Conservation (phyloP, 2,797 vertebrate genomes). For the Notolepis coatsorum region DNA sequence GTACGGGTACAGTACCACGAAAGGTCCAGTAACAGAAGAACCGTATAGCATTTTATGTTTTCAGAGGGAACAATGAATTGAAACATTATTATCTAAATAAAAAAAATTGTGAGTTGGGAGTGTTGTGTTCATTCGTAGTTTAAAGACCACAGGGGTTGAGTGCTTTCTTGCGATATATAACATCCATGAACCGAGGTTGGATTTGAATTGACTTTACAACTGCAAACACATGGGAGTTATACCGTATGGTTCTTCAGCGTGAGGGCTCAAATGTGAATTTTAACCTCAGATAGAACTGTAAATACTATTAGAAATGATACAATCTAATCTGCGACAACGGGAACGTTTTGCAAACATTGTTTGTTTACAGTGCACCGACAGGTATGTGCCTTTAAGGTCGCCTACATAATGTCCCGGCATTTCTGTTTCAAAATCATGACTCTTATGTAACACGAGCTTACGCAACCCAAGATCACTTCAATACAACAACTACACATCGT, state of each 20-base stretch:
- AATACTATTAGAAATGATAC: constrained; percentile 2
- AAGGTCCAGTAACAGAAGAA: too few relatives aligned
- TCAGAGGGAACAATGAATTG: background rate
- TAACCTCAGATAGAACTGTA: background rate
- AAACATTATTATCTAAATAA: too few relatives aligned
- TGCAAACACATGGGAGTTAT: too few relatives aligned
- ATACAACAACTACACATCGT: constrained; percentile 53
- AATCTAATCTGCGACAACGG: constrained; percentile 11
- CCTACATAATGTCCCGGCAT: background rate
- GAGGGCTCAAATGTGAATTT: background rate
- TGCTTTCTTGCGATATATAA: too few relatives aligned
- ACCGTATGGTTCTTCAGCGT: too few relatives aligned
- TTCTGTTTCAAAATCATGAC: constrained; percentile 13
- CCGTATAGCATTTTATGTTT: too few relatives aligned
- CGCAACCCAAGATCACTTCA: constrained; percentile 45
- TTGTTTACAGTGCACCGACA: background rate
- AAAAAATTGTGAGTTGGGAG: too few relatives aligned
- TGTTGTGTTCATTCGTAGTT: too few relatives aligned
- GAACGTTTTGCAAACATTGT: background rate
- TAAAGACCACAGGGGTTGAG: too few relatives aligned
- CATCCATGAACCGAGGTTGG: background rate
- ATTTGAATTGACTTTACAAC: too few relatives aligned
- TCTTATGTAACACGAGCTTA: constrained; percentile 54
- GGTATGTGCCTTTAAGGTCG: background rate
- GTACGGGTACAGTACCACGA: too few relatives aligned